A percentile compares a stretch with the other conserved stretches of the same genome.
phyloP scores from a whole-genome alignment of 1,140 invertebrate species.

The Drosophila lini region DNA sequence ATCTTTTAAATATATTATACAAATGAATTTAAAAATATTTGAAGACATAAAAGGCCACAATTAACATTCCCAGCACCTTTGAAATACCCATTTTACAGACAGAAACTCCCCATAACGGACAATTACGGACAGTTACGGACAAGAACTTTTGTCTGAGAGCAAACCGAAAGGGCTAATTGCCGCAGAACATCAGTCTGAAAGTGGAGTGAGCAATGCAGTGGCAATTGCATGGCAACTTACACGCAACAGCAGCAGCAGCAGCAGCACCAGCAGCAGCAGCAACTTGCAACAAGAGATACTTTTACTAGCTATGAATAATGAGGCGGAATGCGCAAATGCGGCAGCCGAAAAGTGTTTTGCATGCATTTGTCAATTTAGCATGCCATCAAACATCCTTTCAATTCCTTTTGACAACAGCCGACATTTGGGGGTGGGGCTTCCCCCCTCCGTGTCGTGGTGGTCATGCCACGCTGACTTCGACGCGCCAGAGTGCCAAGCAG shows the following conservation, averaged over 20 bases:
- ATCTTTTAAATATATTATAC: too few relatives aligned
- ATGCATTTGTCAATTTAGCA: conserved; percentile 79
- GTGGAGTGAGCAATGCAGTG: conserved; percentile 12
- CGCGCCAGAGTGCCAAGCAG: conserved; percentile 61
- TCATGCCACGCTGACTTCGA: conserved; percentile 55
- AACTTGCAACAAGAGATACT: conserved; percentile 25
- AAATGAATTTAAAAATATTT: not conserved
- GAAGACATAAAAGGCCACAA: not conserved
- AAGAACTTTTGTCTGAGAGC: not conserved
- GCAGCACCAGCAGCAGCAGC: conserved; percentile 5
- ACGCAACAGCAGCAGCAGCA: conserved; percentile 43
- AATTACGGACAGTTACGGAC: not conserved
- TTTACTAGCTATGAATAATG: conserved; percentile 76
- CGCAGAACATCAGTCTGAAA: conserved; percentile 11
- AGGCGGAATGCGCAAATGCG: conserved; percentile 48
- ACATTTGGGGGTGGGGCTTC: conserved; percentile 24
- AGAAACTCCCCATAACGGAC: not conserved
- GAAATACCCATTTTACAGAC: not conserved
- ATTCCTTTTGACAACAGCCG: conserved; percentile 71
- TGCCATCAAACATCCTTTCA: conserved; percentile 81
- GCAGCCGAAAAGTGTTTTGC: conserved; percentile 65
- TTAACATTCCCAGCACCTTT: not conserved
- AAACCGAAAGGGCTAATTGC: conserved; percentile 22
- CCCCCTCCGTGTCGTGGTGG: not conserved
- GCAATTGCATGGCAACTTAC: conserved; percentile 64